These are phyloP conservation scores for Proteles cristata DNA, from an alignment of 2,113 vertebrate genomes.

Conservation along the genomic window DNA sequence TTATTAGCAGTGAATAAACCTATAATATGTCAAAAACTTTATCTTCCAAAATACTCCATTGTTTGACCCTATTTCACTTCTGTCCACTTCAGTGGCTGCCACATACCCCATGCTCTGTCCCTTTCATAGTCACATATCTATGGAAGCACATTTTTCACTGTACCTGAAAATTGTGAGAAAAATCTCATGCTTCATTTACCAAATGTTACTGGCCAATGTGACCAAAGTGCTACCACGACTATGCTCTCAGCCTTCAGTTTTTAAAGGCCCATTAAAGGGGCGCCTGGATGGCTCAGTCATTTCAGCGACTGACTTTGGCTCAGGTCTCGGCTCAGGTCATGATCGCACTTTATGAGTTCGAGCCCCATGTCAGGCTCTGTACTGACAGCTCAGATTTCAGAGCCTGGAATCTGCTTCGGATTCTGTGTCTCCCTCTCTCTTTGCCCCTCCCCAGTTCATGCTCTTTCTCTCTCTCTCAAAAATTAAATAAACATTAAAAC, in stretches of 20 bases:
- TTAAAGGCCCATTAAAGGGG: neutral
- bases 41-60: neutral
- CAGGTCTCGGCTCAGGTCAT: too few relatives aligned
- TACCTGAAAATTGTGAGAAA: neutral
- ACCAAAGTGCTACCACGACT: neutral
- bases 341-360: too few relatives aligned
- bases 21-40: neutral
- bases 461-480: too few relatives aligned
- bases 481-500: too few relatives aligned
- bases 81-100: neutral
- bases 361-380: too few relatives aligned
- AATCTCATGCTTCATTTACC: neutral
- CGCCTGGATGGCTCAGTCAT: too few relatives aligned
- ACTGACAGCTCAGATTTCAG: too few relatives aligned
- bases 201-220: neutral
- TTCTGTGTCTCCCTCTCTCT: too few relatives aligned
- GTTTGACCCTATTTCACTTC: neutral
- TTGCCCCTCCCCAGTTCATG: too few relatives aligned
- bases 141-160: neutral
- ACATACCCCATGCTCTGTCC: neutral
- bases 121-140: neutral
- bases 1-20: neutral
- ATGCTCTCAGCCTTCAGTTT: neutral
- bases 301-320: too few relatives aligned
- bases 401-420: too few relatives aligned